Base-by-base conservation (phyloP, 2,113 vertebrate species). In the Colius striatus region DNA sequence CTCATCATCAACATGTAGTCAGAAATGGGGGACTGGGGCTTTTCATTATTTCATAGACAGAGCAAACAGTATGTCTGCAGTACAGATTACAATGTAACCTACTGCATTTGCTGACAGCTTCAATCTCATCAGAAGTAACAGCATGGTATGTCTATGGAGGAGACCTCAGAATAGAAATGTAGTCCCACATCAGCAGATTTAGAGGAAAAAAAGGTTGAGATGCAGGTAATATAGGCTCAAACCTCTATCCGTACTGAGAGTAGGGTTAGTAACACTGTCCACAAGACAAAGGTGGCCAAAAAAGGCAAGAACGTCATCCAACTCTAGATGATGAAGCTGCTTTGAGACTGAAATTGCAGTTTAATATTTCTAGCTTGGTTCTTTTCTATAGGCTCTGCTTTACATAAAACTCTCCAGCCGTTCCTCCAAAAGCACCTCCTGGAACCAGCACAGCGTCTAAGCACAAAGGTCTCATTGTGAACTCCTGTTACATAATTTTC, bases 51-150 rank as follows among this genome's bases (percentile, higher is more conserved):
- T 48, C 58, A 55, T 38, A 48, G 13, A 55, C 45, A 48, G 13
- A 57, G 50, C 66, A 66, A 20, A 16, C 58, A 55, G 18, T 21
- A 5, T 3, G 21, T 29, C 32, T 23, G 32, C 36, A 67, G 54
- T 6, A 6, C 2, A 1, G 16, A 22, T 18, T 29, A 3, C 4
- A 57, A 9, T 7, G 6, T 10, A 36, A 50, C 41, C 13, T 16
- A 6, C 13, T 22, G 29, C 36, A 19, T 61, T 47, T 34, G 20
- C 34, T 45, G 29, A 27, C 3, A n/a, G 38, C 17, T 73, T 71
- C 66, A 32, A 7, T 12, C 53, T 60, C 41, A 62, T 4, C 5
- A 7, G 13, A 53, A 41, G 9, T 10, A 48, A 73, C 2, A 73
- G 7, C n/a, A 32, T 1, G 10, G 20, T 17, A 15, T 16, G 16